Evolutionary conservation across 1,140 invertebrate species (phyloP), one percentile per base, ranked within the genome.

Genomic region (Forficula auricularia): DNA sequence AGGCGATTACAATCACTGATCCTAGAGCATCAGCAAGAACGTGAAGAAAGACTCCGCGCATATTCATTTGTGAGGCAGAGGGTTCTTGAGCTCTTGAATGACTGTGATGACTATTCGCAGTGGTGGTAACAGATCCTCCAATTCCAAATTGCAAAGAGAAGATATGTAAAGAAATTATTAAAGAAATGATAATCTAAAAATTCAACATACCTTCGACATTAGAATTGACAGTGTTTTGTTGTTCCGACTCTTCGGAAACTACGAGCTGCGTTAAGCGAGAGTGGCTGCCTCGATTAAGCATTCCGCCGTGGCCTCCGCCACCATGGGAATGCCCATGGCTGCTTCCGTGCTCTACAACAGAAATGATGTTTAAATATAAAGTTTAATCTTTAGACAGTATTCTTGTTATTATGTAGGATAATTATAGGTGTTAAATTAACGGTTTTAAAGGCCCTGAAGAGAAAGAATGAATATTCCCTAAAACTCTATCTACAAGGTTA

Each of bases 21-120:
- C 84, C 84, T 30, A 96, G 63, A 16, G 94, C 94, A 67, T 99
- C 95, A 18, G 91, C 94, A 3, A 98, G 58, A 3, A 98, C 82
- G 63, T 99, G 96, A 34, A 99, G 68, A 59, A 98, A 98, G 1
- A 97, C 95, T 13, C 90, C 92, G 38, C 82, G 71, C 85, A 97
- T 97, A 57, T 99, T 99, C 78, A 98, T 82, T 55, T 94, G 82
- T 18, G 75, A 75, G 1, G 79, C 70, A 52, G 77, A 72, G 16
- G 45, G 52, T 50, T 27, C 22, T 27, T 10, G 22, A 27, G 22
- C 4, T 10, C 22, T 4, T 27, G 4, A 40, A 31, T 43, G 51
- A 42, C n/a, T 38, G 39, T 41, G 10, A 27, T 27, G 22, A 27
- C 10, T 4, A 6, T 10, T 4, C 4, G 4, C 22, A 6, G 22